Evolutionary conservation across 2,797 vertebrate genomes (phyloP).

Genomic region (Melopsittacus undulatus): DNA sequence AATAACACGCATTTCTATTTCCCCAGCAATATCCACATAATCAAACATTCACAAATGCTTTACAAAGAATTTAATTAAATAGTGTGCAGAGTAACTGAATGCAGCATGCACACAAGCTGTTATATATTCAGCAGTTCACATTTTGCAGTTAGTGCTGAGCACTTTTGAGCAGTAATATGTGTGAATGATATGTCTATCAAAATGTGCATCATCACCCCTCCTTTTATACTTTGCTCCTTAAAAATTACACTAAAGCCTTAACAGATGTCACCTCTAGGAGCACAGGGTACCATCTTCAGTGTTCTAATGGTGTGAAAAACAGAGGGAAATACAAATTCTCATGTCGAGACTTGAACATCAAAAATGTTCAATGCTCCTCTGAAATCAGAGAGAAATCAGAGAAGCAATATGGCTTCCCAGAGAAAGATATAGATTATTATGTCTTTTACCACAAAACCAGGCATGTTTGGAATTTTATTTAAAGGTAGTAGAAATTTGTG

Average conservation of each 20-base stretch:
- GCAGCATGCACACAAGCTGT: background rate
- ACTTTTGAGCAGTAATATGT: background rate
- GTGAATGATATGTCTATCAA: slow-evolving; percentile 10
- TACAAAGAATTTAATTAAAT: slow-evolving; percentile 54
- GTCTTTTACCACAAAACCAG: background rate
- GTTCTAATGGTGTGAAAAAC: background rate
- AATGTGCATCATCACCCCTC: background rate
- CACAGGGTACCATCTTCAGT: background rate
- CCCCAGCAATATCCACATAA: slow-evolving; percentile 38
- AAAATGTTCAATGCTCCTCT: background rate
- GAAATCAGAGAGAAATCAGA: too few relatives aligned
- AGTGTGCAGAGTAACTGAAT: slow-evolving; percentile 27
- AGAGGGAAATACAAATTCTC: background rate
- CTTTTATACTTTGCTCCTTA: background rate
- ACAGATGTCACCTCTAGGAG: background rate
- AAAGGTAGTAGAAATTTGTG: background rate
- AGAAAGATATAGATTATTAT: background rate
- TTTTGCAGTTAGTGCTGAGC: slow-evolving; percentile 17
- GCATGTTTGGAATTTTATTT: background rate
- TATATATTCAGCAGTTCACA: slow-evolving; percentile 7
- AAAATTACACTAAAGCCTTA: background rate
- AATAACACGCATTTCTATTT: slow-evolving; percentile 42
- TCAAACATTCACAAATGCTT: slow-evolving; percentile 51
- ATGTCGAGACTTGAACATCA: background rate
- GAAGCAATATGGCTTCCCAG: background rate